Percentiles rank a stretch among this genome's conserved stretches.
Evolutionary conservation across 1,140 invertebrate species (phyloP).

Genomic region (Aporrectodea caliginosa): DNA sequence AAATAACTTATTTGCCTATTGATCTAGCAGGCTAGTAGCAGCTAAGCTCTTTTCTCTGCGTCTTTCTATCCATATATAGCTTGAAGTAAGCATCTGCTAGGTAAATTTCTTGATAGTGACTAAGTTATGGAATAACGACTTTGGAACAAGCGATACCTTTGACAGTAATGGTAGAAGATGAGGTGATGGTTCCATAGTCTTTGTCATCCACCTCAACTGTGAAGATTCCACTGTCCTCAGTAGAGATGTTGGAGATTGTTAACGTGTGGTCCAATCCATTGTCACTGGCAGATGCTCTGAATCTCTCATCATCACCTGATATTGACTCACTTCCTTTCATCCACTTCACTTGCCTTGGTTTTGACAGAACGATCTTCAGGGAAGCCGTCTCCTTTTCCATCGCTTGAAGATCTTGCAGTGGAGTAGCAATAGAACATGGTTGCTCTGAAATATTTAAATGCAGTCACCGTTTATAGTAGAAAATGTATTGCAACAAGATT

Average conservation of each 20-base stretch:
- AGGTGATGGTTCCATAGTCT: not conserved
- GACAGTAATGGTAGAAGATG: constrained; percentile 6
- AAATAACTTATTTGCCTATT: too few species aligned
- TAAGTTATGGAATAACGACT: too few species aligned
- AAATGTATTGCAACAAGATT: too few species aligned
- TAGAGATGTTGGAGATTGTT: constrained; percentile 42
- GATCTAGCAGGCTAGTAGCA: too few species aligned
- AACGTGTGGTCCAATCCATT: constrained; percentile 29
- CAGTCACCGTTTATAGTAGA: too few species aligned
- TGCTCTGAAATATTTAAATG: too few species aligned
- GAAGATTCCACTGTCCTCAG: constrained; percentile 50
- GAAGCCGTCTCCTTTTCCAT: not conserved
- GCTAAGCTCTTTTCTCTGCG: too few species aligned
- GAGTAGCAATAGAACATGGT: not conserved
- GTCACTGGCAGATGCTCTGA: not conserved
- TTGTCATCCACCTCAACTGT: constrained; percentile 21
- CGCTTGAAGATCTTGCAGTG: not conserved
- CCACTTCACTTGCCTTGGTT: not conserved
- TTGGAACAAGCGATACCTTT: too few species aligned
- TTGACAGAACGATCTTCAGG: not conserved
- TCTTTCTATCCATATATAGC: too few species aligned
- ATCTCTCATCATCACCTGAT: not conserved
- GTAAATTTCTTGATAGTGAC: too few species aligned
- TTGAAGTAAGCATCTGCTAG: too few species aligned
- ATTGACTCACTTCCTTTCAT: not conserved